Percentiles rank a stretch among this genome's conserved stretches.
These are phyloP conservation scores for Cheilosia grossa DNA, from an alignment of 2,888 invertebrate genomes.

Conservation along the genomic window DNA sequence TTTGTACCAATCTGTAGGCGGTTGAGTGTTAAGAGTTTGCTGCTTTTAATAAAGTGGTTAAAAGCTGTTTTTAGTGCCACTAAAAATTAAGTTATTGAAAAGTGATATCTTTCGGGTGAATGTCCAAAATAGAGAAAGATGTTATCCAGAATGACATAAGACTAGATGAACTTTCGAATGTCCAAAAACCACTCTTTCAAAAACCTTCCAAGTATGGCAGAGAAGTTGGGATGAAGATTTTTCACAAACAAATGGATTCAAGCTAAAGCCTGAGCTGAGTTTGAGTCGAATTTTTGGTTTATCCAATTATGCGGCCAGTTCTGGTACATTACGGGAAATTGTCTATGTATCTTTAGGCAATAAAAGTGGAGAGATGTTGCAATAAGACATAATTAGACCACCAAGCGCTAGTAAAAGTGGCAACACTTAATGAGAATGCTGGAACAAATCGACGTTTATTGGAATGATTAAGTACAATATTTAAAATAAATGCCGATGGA, in stretches of 20 bases:
- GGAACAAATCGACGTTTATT: too few relatives aligned
- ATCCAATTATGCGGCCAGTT: too few relatives aligned
- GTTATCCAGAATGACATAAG: slow-evolving; percentile 13
- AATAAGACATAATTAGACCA: too few relatives aligned
- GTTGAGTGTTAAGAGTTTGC: background rate
- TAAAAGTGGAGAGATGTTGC: too few relatives aligned
- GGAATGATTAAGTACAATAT: too few relatives aligned
- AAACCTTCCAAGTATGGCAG: background rate
- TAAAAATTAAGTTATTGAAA: slow-evolving; percentile 38
- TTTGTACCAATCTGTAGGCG: slow-evolving; percentile 30
- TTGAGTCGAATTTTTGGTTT: too few relatives aligned
- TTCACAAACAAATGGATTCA: background rate
- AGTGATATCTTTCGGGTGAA: background rate
- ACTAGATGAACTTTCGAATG: slow-evolving; percentile 27
- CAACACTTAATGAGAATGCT: too few relatives aligned
- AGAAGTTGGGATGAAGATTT: background rate
- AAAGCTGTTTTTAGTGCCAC: slow-evolving; percentile 45
- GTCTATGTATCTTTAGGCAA: too few relatives aligned
- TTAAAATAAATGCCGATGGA: too few relatives aligned
- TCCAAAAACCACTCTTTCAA: background rate
- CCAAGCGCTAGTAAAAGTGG: too few relatives aligned
- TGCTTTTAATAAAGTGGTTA: slow-evolving; percentile 42
- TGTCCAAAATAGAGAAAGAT: slow-evolving; percentile 19
- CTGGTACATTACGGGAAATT: too few relatives aligned
- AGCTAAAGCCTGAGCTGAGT: too few relatives aligned